Conservation (phyloP, 2,888 invertebrate genomes). For the Danaus chrysippus region DNA sequence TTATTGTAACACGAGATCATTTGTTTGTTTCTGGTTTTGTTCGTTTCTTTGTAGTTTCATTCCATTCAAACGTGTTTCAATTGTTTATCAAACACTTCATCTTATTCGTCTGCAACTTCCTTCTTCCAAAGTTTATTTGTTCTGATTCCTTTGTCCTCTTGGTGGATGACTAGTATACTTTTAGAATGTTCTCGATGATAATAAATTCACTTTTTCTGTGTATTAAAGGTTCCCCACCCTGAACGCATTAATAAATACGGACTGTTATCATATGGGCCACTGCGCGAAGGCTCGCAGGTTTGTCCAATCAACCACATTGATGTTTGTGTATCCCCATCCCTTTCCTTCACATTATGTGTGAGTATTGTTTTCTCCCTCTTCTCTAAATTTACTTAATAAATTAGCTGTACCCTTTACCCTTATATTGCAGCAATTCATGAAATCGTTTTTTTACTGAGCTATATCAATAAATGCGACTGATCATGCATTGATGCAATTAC, state of each 20-base stretch:
- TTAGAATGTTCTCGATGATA: conserved; percentile 41
- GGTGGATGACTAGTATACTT: conserved; percentile 57
- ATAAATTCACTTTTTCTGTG: conserved; percentile 76
- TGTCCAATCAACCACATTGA: conserved; percentile 76
- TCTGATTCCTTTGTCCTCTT: conserved; percentile 57
- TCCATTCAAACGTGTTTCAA: conserved; percentile 26
- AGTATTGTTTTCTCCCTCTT: conserved; percentile 31
- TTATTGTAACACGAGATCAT: conserved; percentile 30
- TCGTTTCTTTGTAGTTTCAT: conserved; percentile 24
- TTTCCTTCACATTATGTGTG: conserved; percentile 50
- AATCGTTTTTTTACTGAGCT: conserved; percentile 20
- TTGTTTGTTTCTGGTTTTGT: conserved; percentile 20
- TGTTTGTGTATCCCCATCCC: conserved; percentile 73
- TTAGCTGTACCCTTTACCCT: conserved; percentile 35
- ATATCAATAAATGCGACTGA: conserved; percentile 2
- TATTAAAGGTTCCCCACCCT: conserved; percentile 83
- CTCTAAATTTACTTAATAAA: conserved; percentile 14
- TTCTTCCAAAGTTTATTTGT: conserved; percentile 37
- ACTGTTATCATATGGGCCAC: conserved; percentile 83
- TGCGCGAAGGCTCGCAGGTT: conserved; percentile 84
- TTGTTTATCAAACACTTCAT: conserved; percentile 44
- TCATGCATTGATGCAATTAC: conserved; percentile 57
- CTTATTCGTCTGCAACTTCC: conserved; percentile 52
- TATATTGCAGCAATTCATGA: conserved; percentile 56
- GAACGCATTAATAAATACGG: conserved; percentile 80